Percentiles rank a stretch among this genome's conserved stretches.
Evolutionary conservation across 2,888 invertebrate species (phyloP).

Genomic region (Lasioglossum leucozonium): DNA sequence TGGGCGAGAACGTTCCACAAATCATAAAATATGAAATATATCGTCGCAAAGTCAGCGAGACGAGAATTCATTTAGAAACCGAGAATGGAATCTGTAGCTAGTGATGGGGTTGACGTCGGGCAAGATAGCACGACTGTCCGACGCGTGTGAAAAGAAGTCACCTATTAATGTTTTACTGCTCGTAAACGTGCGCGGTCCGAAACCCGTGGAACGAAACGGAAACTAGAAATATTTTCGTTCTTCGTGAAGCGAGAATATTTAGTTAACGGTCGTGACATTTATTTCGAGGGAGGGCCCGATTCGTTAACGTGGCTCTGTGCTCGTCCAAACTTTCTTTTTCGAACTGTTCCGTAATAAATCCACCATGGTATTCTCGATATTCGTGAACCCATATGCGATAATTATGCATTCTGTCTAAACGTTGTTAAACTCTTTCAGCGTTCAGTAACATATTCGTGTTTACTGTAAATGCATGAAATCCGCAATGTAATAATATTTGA

Average conservation of each 20-base stretch:
- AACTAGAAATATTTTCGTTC: conserved; percentile 36
- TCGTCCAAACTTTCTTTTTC: not conserved
- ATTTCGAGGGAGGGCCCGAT: not conserved
- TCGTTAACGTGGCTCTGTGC: not conserved
- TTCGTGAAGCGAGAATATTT: conserved; percentile 29
- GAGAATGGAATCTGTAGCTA: conserved; percentile 49
- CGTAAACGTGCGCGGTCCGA: conserved; percentile 65
- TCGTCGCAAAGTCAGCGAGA: conserved; percentile 67
- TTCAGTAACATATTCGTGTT: too few relatives aligned
- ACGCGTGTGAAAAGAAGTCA: conserved; percentile 62
- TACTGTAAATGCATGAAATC: not conserved
- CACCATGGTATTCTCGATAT: not conserved
- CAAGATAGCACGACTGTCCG: conserved; percentile 46
- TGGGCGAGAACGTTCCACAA: conserved; percentile 77
- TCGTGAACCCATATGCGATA: not conserved
- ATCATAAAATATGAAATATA: conserved; percentile 82
- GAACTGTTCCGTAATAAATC: not conserved
- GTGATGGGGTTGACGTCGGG: conserved; percentile 49
- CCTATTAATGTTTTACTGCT: conserved; percentile 82
- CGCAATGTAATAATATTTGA: not conserved
- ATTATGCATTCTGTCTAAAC: not conserved
- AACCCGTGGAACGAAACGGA: conserved; percentile 43
- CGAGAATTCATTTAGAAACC: conserved; percentile 65
- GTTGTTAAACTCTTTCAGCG: not conserved
- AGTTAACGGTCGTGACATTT: conserved; percentile 1